Evolutionary conservation across 1,140 invertebrate species (phyloP).

Genomic region (Hyphantria cunea): DNA sequence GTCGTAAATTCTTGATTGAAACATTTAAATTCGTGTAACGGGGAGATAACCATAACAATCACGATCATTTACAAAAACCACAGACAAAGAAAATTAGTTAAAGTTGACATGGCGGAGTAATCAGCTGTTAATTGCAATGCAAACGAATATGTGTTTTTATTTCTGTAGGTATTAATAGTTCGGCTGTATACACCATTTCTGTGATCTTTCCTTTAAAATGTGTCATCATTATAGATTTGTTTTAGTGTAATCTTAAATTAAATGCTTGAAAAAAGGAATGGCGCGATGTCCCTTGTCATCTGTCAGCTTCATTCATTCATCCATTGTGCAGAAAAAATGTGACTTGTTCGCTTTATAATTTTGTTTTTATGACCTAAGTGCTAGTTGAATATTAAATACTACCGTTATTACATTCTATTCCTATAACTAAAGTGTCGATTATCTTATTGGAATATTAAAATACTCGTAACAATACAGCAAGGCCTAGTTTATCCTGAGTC

Average conservation of each 20-base stretch:
- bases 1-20: too few relatives aligned
- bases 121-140: slow-evolving; percentile 81
- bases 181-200: slow-evolving; percentile 22
- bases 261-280: slow-evolving; percentile 57
- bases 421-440: slow-evolving; percentile 48
- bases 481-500: slow-evolving; percentile 56
- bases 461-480: slow-evolving; percentile 45
- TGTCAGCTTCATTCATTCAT: slow-evolving; percentile 80
- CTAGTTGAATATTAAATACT: slow-evolving; percentile 63
- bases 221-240: slow-evolving; percentile 10
- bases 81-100: slow-evolving; percentile 26
- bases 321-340: slow-evolving; percentile 81
- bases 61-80: background rate
- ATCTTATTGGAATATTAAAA: slow-evolving; percentile 51
- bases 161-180: slow-evolving; percentile 38
- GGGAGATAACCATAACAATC: slow-evolving; percentile 13
- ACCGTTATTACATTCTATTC: slow-evolving; percentile 51
- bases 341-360: slow-evolving; percentile 73
- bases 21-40: slow-evolving; percentile 18
- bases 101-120: slow-evolving; percentile 76
- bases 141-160: slow-evolving; percentile 49
- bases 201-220: background rate
- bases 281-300: slow-evolving; percentile 76
- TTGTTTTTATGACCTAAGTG: slow-evolving; percentile 68
- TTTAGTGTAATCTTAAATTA: slow-evolving; percentile 14